These are phyloP conservation scores for Danaus chrysippus DNA, from an alignment of 2,888 invertebrate species.

Conservation along the genomic window DNA sequence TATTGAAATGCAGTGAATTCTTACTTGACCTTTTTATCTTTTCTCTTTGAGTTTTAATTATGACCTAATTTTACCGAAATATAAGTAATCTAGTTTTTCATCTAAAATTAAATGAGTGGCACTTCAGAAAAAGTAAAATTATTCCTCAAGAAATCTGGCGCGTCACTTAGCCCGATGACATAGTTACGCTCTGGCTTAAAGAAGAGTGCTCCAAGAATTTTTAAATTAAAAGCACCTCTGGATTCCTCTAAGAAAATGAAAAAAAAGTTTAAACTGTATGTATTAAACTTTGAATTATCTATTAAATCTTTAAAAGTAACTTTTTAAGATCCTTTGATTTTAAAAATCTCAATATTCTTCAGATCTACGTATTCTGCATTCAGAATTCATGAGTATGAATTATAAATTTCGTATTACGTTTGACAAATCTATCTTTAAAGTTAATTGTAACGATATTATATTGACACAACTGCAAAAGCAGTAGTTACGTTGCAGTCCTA, in stretches of 20 bases:
- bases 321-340: too few species aligned
- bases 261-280: not conserved
- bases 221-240: slow-evolving; percentile 4
- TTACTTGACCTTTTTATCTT: not conserved
- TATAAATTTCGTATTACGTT: too few species aligned
- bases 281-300: not conserved
- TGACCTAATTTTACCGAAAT: slow-evolving; percentile 5
- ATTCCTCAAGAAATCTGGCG: slow-evolving; percentile 22
- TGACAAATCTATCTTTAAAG: too few species aligned
- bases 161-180: slow-evolving; percentile 27
- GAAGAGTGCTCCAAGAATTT: slow-evolving; percentile 9
- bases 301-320: too few species aligned
- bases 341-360: too few species aligned
- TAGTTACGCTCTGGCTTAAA: slow-evolving; percentile 15
- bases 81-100: slow-evolving; percentile 4
- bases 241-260: slow-evolving; percentile 8
- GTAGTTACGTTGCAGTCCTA: too few species aligned
- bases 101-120: slow-evolving; percentile 22
- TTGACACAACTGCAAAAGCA: too few species aligned
- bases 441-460: too few species aligned
- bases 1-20: not conserved
- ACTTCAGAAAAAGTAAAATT: slow-evolving; percentile 26
- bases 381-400: too few species aligned
- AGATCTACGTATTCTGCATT: too few species aligned
- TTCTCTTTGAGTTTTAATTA: slow-evolving; percentile 4